phyloP scores from a whole-genome alignment of 2,888 invertebrate species.

The Chymomyza procnemis region DNA sequence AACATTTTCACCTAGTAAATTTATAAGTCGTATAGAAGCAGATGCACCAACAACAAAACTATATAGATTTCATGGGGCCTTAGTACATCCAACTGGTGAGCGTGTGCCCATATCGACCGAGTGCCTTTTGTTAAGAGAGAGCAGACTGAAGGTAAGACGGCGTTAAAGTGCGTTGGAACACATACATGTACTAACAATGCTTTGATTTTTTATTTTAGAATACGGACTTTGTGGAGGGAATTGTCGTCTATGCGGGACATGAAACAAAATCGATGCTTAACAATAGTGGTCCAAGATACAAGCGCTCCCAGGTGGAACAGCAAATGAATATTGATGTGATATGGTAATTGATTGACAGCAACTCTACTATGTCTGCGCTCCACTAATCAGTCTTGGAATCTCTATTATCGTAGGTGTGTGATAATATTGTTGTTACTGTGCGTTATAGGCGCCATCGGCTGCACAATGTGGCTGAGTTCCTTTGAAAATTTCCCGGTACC shows the following conservation, averaged over 20 bases:
- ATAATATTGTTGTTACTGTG: constrained; percentile 93
- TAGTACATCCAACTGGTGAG: constrained; percentile 88
- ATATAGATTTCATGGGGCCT: constrained; percentile 94
- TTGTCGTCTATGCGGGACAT: constrained; percentile 97
- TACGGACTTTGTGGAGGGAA: constrained; percentile 96
- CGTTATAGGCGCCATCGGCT: constrained; percentile 93
- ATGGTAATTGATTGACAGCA: constrained; percentile 86
- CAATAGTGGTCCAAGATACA: constrained; percentile 96
- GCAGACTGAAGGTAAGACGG: constrained; percentile 83
- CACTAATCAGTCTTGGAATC: not conserved
- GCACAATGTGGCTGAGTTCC: constrained; percentile 88
- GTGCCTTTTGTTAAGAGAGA: constrained; percentile 94
- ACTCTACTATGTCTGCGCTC: not conserved
- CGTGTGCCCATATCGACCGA: constrained; percentile 91
- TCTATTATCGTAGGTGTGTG: constrained; percentile 83
- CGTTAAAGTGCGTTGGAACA: not conserved
- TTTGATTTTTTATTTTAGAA: constrained; percentile 81
- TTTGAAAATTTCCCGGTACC: constrained; percentile 81
- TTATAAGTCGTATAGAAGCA: constrained; percentile 91
- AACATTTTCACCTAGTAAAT: constrained; percentile 88
- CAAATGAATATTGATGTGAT: constrained; percentile 97
- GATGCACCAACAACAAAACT: constrained; percentile 97
- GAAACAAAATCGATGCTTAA: constrained; percentile 99
- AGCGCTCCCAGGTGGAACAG: constrained; percentile 93
- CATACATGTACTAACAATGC: not conserved